A percentile compares a stretch with the other conserved stretches of the same genome.
phyloP scores from a whole-genome alignment of 2,113 vertebrate species.

The Barbus barbus region DNA sequence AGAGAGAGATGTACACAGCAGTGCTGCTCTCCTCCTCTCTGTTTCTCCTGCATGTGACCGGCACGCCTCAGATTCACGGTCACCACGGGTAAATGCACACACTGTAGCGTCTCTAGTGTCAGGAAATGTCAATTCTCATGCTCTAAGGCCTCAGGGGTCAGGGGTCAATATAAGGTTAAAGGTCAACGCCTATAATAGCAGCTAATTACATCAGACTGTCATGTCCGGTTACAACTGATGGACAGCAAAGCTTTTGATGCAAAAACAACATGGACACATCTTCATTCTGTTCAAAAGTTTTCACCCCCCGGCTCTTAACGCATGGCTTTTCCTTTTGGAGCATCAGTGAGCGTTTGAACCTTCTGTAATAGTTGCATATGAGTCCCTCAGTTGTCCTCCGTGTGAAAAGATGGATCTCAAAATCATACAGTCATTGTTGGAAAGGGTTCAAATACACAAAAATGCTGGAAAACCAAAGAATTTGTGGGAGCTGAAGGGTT shows the following conservation, averaged over 20 bases:
- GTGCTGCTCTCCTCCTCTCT: conserved; percentile 72
- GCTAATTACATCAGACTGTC: conserved; percentile 44
- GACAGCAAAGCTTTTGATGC: background rate
- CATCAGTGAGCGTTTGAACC: too few species aligned
- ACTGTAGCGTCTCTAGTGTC: background rate
- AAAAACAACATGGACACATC: too few species aligned
- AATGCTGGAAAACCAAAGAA: too few species aligned
- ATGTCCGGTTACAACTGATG: conserved; percentile 39
- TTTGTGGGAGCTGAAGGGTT: too few species aligned
- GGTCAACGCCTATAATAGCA: conserved; percentile 46
- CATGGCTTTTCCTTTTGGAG: too few species aligned
- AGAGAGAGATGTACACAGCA: conserved; percentile 68
- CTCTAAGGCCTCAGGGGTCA: conserved; percentile 42
- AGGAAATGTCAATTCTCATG: background rate
- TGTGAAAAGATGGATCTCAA: too few species aligned
- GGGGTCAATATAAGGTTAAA: conserved; percentile 47
- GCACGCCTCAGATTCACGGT: conserved; percentile 63
- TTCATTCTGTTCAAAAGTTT: too few species aligned
- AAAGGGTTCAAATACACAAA: too few species aligned
- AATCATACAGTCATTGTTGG: too few species aligned
- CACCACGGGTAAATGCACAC: conserved; percentile 71
- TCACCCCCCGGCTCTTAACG: too few species aligned
- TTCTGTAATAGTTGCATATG: too few species aligned
- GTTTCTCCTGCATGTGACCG: conserved; percentile 71
- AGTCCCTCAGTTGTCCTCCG: too few species aligned